phyloP scores from a whole-genome alignment of 2,888 invertebrate genomes.

The Meandrusa payeni region DNA sequence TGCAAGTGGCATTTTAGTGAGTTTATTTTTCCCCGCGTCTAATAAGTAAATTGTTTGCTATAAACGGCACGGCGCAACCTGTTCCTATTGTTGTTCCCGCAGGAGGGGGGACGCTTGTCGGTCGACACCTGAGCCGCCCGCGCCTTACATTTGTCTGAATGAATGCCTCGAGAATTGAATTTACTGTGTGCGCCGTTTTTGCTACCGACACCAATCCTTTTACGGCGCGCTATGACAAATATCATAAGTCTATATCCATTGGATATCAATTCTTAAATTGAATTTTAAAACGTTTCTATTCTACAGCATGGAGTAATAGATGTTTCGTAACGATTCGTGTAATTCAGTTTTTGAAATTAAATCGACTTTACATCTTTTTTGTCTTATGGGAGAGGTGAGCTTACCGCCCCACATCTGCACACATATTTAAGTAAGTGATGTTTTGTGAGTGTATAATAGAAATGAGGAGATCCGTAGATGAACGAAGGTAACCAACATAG shows the following conservation, averaged over 20 bases:
- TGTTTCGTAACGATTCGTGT: too few species aligned
- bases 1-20: conserved; percentile 44
- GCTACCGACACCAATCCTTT: not conserved
- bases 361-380: too few species aligned
- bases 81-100: conserved; percentile 59
- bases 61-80: conserved; percentile 56
- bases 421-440: too few species aligned
- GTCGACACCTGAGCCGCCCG: conserved; percentile 31
- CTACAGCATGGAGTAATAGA: too few species aligned
- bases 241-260: not conserved
- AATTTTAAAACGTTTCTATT: too few species aligned
- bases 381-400: too few species aligned
- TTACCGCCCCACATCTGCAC: too few species aligned
- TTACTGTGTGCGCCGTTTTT: conserved; percentile 18
- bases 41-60: conserved; percentile 74
- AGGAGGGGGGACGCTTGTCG: conserved; percentile 42
- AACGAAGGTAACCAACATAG: too few species aligned
- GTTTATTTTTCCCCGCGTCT: conserved; percentile 52
- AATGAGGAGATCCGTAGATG: too few species aligned
- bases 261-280: too few species aligned
- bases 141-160: conserved; percentile 36
- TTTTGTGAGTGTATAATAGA: too few species aligned
- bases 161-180: conserved; percentile 27
- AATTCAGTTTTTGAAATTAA: too few species aligned
- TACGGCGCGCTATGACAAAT: conserved; percentile 10